These are phyloP conservation scores for Poicephalus gulielmi DNA, from an alignment of 2,113 vertebrate genomes.

Conservation along the genomic window DNA sequence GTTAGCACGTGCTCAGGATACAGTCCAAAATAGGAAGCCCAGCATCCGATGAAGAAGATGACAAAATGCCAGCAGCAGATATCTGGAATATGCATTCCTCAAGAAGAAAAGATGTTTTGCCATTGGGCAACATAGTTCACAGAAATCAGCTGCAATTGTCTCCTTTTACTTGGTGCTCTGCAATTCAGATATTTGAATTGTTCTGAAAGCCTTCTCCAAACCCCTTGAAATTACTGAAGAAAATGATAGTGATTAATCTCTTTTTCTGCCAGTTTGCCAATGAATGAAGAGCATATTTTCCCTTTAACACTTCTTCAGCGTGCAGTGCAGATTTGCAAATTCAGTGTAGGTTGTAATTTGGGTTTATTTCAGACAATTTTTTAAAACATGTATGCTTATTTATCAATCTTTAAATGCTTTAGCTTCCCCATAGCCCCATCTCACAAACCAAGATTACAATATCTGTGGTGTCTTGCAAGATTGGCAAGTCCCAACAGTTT, in stretches of 20 bases:
- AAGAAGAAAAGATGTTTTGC: conserved; percentile 49
- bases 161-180: conserved; percentile 7
- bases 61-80: conserved; percentile 49
- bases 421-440: background rate
- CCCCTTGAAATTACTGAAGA: conserved; percentile 33
- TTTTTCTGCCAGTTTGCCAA: background rate
- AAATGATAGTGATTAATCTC: conserved; percentile 18
- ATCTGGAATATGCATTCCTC: conserved; percentile 48
- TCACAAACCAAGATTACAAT: background rate
- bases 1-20: conserved; percentile 2
- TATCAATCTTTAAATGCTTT: background rate
- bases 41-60: conserved; percentile 24
- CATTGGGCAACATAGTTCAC: conserved; percentile 15
- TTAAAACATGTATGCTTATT: background rate
- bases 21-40: conserved; percentile 51
- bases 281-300: conserved; percentile 11
- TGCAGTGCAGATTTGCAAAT: background rate
- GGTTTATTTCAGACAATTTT: background rate
- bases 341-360: background rate
- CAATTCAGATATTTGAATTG: conserved; percentile 32
- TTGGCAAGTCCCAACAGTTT: background rate
- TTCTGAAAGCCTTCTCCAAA: background rate
- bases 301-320: background rate
- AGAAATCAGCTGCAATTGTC: conserved; percentile 22
- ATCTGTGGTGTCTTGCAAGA: background rate